phyloP scores from a whole-genome alignment of 1,140 invertebrate species.

The Diabrotica undecimpunctata region DNA sequence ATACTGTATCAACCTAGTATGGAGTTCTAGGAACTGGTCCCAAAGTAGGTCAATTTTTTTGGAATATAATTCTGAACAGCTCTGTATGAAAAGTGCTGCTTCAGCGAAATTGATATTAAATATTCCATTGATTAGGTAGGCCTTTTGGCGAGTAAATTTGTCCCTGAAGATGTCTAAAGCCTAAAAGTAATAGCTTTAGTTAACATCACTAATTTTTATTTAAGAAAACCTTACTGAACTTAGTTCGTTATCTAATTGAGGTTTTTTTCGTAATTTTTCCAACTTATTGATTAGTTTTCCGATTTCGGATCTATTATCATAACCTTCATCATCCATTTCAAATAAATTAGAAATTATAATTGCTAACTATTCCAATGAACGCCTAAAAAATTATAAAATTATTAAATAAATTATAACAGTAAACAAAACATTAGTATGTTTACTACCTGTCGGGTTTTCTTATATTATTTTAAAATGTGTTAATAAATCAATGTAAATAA shows the following conservation, averaged over 20 bases:
- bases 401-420: no score
- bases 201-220: background rate
- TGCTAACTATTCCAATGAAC: no score
- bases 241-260: constrained; percentile 36
- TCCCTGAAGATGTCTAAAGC: constrained; percentile 35
- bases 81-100: constrained; percentile 41
- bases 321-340: constrained; percentile 27
- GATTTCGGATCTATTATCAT: constrained; percentile 23
- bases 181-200: constrained; percentile 26
- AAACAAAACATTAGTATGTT: no score
- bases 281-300: constrained; percentile 31
- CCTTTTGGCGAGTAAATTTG: constrained; percentile 27
- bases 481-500: no score
- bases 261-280: constrained; percentile 37
- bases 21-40: constrained; percentile 32
- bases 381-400: no score
- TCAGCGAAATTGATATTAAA: constrained; percentile 44
- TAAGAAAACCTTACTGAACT: constrained; percentile 30
- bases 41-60: constrained; percentile 44
- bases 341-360: no score
- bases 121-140: constrained; percentile 39
- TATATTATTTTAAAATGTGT: no score
- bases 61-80: constrained; percentile 34
- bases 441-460: no score
- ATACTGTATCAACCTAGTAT: constrained; percentile 28